phyloP scores from a whole-genome alignment of 2,113 vertebrate genomes.

The Procavia capensis region DNA sequence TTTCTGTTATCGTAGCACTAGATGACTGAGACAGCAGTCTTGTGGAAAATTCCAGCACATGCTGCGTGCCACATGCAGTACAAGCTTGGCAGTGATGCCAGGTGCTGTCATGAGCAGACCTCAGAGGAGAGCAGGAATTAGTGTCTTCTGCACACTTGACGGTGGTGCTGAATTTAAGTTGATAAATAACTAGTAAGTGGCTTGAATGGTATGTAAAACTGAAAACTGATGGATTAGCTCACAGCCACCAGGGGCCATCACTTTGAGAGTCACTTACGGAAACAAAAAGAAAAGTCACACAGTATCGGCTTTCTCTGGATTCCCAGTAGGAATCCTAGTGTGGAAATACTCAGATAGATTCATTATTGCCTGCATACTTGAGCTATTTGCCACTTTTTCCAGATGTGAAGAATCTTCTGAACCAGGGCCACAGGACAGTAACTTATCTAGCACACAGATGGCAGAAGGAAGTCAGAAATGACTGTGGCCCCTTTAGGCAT shows the following conservation, averaged over 20 bases:
- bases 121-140: neutral
- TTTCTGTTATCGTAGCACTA: too few species aligned
- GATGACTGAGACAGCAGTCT: too few species aligned
- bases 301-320: neutral
- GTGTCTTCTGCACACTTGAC: neutral
- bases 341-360: neutral
- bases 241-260: neutral
- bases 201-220: neutral
- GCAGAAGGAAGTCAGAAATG: neutral
- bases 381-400: neutral
- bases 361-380: neutral
- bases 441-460: neutral
- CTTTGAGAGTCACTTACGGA: neutral
- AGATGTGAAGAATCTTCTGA: neutral
- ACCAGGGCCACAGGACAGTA: neutral
- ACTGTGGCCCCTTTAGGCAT: fast-evolving
- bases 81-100: neutral
- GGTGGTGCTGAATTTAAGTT: neutral
- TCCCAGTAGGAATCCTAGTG: neutral
- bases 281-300: neutral
- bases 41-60: neutral
- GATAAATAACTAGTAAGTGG: neutral
- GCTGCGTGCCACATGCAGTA: neutral
- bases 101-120: neutral
- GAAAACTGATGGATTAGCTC: neutral